A percentile compares a stretch with the other conserved stretches of the same genome.
These are phyloP conservation scores for Lacanobia oleracea DNA, from an alignment of 2,888 invertebrate species.

Conservation along the genomic window DNA sequence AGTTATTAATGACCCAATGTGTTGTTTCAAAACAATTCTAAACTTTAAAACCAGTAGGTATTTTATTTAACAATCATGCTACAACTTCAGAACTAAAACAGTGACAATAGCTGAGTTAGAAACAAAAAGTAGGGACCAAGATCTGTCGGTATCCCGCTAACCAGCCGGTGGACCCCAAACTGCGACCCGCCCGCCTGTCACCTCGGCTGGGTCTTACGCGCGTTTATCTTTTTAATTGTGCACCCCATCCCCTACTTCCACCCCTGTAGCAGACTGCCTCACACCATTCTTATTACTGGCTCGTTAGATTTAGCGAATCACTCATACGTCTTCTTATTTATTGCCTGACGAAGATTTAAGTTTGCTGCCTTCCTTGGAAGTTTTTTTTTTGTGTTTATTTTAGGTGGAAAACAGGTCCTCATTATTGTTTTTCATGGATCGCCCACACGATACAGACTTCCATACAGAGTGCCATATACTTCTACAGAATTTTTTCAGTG, in stretches of 20 bases:
- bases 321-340: constrained; percentile 59
- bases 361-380: not conserved
- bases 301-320: constrained; percentile 79
- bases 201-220: constrained; percentile 85
- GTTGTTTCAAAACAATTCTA: too few relatives aligned
- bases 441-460: too few relatives aligned
- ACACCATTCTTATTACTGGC: constrained; percentile 76
- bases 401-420: too few relatives aligned
- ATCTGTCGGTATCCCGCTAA: constrained; percentile 87
- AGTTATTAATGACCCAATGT: too few relatives aligned
- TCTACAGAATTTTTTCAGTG: too few relatives aligned
- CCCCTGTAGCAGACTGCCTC: constrained; percentile 45
- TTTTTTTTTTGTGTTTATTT: not conserved
- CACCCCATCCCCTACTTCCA: constrained; percentile 66
- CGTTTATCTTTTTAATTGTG: constrained; percentile 90
- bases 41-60: too few relatives aligned
- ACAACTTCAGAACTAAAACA: not conserved
- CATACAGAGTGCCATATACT: too few relatives aligned
- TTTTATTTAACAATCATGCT: too few relatives aligned
- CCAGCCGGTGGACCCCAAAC: constrained; percentile 84
- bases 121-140: constrained; percentile 71
- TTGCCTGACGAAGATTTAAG: constrained; percentile 42
- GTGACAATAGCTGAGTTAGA: constrained; percentile 34
- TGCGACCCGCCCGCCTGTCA: constrained; percentile 79
- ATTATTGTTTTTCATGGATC: too few relatives aligned